Base-by-base conservation (phyloP, 2,888 invertebrate species). In the Agonopterix arenella region DNA sequence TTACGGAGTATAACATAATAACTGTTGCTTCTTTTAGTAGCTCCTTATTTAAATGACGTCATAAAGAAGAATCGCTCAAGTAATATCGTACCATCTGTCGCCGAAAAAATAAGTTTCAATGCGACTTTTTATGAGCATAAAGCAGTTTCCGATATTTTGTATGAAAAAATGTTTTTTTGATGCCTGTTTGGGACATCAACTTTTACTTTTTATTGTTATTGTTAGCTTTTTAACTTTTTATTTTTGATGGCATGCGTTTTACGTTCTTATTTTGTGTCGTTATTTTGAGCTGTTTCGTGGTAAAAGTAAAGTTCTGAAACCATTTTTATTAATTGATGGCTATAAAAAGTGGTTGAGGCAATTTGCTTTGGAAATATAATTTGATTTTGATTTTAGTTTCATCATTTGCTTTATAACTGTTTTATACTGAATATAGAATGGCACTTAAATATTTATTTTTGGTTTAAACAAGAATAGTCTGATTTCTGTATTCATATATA, bases 61-160 rank as follows among this genome's bases (percentile, higher is more conserved):
- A 78, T 84, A 84, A 84, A 83, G 77, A 78, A 76, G 74, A 76
- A 78, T 76, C 73, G 73, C 62, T 61, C 65, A 69, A 69, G 62
- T 76, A 80, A 83, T 78, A 80, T 76, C 73, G 66, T 66, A 75
- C 73, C 84, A 84, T 79, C 84, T 84, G 84, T 80, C 71, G 77
- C 75, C 71, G 54, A 66, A 75, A 80, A 71, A 70, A n/a, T 68
- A 80, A 81, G 71, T 81, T 83, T 77, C 65, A 61, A 72, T 70
- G 73, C 61, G 71, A 70, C 66, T 80, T 80, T 84, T 84, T 84
- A 82, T 78, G 76, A 64, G 64, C 53, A 60, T 64, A 64, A 68
- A 69, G 67, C 72, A 66, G 66, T 75, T 79, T 65, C 65, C 68
- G 61, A 82, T 78, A 75, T 76, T 79, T 75, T 75, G 71, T 69